These are phyloP conservation scores for Iselma pallidipennis DNA, from an alignment of 2,888 invertebrate genomes.

Conservation along the genomic window DNA sequence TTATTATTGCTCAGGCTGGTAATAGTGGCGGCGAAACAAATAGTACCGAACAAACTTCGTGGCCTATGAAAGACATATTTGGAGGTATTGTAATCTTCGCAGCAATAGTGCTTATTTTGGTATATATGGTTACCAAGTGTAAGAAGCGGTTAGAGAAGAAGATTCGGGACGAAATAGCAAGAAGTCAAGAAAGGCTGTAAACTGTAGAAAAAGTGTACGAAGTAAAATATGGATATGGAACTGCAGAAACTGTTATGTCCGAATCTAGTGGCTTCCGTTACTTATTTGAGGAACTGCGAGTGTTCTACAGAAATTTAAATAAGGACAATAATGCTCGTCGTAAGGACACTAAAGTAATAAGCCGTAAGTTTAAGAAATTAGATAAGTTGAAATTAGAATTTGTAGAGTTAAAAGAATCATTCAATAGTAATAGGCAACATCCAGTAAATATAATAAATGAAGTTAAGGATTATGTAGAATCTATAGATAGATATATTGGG, in stretches of 20 bases:
- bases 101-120: background rate
- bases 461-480: slow-evolving; percentile 5
- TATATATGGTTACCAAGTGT: background rate
- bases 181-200: slow-evolving; percentile 4
- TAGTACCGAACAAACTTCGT: background rate
- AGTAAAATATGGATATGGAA: background rate
- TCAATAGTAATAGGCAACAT: background rate
- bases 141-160: background rate
- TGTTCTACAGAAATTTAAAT: slow-evolving; percentile 7
- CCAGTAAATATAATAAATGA: background rate
- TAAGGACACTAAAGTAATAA: background rate
- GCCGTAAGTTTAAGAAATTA: slow-evolving; percentile 1
- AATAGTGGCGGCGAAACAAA: background rate
- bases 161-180: background rate
- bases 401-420: background rate
- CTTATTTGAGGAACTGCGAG: slow-evolving; percentile 2
- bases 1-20: slow-evolving; percentile 3
- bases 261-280: background rate
- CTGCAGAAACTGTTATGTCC: background rate
- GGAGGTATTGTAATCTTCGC: background rate
- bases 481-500: background rate
- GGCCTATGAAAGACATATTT: background rate
- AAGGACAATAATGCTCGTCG: background rate
- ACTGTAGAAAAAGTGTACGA: background rate
- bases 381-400: background rate